phyloP scores from a whole-genome alignment of 2,888 invertebrate species.

The Acanthococcus lagerstroemiae region DNA sequence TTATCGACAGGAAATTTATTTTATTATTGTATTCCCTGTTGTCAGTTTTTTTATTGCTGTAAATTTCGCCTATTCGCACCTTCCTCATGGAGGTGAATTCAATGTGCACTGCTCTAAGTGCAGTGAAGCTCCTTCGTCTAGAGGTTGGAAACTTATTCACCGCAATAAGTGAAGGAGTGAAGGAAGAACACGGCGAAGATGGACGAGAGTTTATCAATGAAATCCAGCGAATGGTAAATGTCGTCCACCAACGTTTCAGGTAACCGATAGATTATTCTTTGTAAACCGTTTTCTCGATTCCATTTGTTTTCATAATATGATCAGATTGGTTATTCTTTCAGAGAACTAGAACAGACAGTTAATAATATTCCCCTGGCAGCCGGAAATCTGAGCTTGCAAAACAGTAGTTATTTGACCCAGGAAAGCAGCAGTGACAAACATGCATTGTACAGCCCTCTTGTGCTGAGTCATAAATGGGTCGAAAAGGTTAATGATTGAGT shows the following conservation, averaged over 20 bases:
- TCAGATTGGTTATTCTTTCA: conserved; percentile 37
- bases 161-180: conserved; percentile 67
- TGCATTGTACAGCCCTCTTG: conserved; percentile 73
- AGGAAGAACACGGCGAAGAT: conserved; percentile 70
- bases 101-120: conserved; percentile 52
- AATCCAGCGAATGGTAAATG: conserved; percentile 41
- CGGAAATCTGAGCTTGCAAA: conserved; percentile 73
- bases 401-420: conserved; percentile 74
- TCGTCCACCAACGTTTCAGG: conserved; percentile 54
- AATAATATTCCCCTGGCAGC: conserved; percentile 68
- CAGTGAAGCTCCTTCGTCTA: conserved; percentile 66
- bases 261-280: conserved; percentile 38
- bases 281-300: neutral
- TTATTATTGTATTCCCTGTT: too few species aligned
- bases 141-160: conserved; percentile 79
- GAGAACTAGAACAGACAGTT: conserved; percentile 72
- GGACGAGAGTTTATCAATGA: conserved; percentile 51
- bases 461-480: conserved; percentile 86
- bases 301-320: too few species aligned
- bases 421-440: conserved; percentile 86
- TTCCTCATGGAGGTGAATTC: conserved; percentile 32
- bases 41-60: too few species aligned
- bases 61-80: too few species aligned
- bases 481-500: conserved; percentile 55
- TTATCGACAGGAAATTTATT: too few species aligned